A percentile compares a stretch with the other conserved stretches of the same genome.
Evolutionary conservation across 2,113 vertebrate genomes (phyloP).

Genomic region (Elgaria multicarinata): DNA sequence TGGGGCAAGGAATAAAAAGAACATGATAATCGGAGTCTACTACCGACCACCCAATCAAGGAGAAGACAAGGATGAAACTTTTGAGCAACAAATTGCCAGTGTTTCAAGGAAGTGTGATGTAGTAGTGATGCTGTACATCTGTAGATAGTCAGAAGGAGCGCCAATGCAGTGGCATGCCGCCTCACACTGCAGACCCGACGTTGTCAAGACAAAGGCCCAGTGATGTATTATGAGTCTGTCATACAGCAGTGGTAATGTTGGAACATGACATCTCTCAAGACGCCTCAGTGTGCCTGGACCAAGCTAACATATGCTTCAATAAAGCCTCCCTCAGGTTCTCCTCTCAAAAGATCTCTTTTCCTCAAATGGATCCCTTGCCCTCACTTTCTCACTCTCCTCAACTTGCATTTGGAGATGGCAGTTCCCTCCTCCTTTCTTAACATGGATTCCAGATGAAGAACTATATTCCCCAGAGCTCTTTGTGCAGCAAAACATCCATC

Average conservation of each 20-base stretch:
- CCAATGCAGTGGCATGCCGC: too few relatives aligned
- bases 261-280: neutral
- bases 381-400: neutral
- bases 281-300: neutral
- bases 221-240: neutral
- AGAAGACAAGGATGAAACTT: too few relatives aligned
- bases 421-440: neutral
- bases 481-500: neutral
- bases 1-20: too few relatives aligned
- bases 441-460: neutral
- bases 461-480: neutral
- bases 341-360: neutral
- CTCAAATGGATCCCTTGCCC: neutral
- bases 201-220: too few relatives aligned
- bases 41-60: too few relatives aligned
- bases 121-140: too few relatives aligned
- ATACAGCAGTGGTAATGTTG: neutral
- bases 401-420: neutral
- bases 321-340: neutral
- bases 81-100: too few relatives aligned
- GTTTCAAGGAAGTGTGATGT: too few relatives aligned
- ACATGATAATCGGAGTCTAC: too few relatives aligned
- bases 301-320: neutral
- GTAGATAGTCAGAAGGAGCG: too few relatives aligned
- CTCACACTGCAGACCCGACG: too few relatives aligned